These are phyloP conservation scores for Neomorphus geoffroyi DNA, from an alignment of 2,797 vertebrate species.

Conservation along the genomic window DNA sequence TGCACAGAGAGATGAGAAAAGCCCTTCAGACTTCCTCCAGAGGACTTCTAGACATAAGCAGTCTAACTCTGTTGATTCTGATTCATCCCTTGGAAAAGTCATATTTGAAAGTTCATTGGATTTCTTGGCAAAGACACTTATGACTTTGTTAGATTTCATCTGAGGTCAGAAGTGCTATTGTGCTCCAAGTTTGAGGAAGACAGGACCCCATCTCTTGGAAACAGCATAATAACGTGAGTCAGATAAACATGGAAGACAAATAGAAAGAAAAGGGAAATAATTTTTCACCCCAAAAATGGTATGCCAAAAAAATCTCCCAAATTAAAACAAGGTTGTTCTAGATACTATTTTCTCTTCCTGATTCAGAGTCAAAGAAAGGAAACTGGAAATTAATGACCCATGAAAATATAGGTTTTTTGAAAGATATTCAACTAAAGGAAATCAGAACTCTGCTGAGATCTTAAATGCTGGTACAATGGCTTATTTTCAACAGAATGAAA, in stretches of 20 bases:
- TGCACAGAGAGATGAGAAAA: neutral
- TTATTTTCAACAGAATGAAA: neutral
- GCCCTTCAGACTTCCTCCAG: neutral
- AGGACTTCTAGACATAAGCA: neutral
- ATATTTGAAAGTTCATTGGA: constrained; percentile 26
- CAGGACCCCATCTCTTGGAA: neutral
- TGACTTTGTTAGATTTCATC: neutral
- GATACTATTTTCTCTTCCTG: neutral
- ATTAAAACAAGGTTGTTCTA: neutral
- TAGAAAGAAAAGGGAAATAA: neutral
- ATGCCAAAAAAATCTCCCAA: neutral
- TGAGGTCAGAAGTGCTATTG: neutral
- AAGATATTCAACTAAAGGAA: neutral
- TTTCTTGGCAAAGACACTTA: neutral
- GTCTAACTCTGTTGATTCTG: neutral
- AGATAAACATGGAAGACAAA: neutral
- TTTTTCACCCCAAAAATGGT: neutral
- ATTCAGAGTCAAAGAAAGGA: neutral
- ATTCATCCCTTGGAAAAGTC: constrained; percentile 19
- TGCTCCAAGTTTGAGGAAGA: neutral
- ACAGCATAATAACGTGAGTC: neutral
- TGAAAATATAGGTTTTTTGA: constrained; percentile 15
- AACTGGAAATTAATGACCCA: constrained; percentile 18
- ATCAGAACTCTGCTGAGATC: neutral
- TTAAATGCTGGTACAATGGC: neutral